Percentiles rank a stretch among this genome's conserved stretches.
Conservation (phyloP, 2,888 invertebrate species). For the Drosophila quinaria region DNA sequence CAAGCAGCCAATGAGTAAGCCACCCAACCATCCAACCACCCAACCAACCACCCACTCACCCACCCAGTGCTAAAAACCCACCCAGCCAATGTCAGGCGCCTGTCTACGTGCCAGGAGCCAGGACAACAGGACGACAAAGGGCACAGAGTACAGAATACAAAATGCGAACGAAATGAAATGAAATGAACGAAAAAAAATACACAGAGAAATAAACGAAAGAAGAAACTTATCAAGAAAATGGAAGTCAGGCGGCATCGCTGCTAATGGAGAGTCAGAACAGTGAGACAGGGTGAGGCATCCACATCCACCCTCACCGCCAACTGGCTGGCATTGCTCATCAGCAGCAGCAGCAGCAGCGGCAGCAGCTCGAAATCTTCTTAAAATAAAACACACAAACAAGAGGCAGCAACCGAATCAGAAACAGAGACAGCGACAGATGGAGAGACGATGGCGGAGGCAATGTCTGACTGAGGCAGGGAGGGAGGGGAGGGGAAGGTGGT, state of each 20-base stretch:
- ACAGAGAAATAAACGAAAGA: constrained; percentile 19
- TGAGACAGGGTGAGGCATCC: constrained; percentile 24
- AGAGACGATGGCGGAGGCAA: background rate
- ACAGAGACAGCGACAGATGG: constrained; percentile 25
- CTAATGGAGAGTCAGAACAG: constrained; percentile 27
- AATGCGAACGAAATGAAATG: constrained; percentile 16
- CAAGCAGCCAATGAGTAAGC: constrained; percentile 48
- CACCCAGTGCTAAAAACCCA: constrained; percentile 12
- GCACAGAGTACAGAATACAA: constrained; percentile 42
- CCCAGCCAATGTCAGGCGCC: constrained; percentile 59
- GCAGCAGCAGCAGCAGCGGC: constrained; percentile 3
- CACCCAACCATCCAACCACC: constrained; percentile 24
- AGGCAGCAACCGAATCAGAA: constrained; percentile 23
- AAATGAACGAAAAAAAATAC: constrained; percentile 24
- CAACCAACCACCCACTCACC: constrained; percentile 2
- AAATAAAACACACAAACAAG: constrained; percentile 68
- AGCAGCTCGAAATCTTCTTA: constrained; percentile 73
- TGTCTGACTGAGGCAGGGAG: constrained; percentile 1
- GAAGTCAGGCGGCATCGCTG: constrained; percentile 56
- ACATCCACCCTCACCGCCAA: constrained; percentile 37
- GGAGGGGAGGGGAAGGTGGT: background rate
- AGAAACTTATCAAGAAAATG: constrained; percentile 78
- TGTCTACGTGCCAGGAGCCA: constrained; percentile 59
- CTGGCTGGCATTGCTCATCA: constrained; percentile 71
- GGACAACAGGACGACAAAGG: constrained; percentile 63